Evolutionary conservation across 1,140 invertebrate genomes (phyloP).

Genomic region (Drosophila parabipectinata): DNA sequence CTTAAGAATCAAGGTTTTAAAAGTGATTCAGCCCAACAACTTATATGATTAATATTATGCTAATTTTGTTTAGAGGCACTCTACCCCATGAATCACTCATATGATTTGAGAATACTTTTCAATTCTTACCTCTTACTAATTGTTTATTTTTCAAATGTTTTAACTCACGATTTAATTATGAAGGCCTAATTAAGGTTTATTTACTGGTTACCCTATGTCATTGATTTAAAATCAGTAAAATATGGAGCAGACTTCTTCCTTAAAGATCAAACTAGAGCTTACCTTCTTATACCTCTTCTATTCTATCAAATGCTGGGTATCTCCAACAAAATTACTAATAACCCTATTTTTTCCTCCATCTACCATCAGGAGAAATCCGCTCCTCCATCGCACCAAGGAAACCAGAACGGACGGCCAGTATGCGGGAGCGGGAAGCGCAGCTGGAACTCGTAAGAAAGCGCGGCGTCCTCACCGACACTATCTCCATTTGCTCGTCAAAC

Average conservation of each 20-base stretch:
- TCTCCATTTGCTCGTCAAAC: slow-evolving; percentile 84
- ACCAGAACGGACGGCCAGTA: slow-evolving; percentile 92
- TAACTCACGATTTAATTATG: too few relatives aligned
- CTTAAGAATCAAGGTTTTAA: neutral
- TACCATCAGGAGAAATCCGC: slow-evolving; percentile 87
- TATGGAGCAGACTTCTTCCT: too few relatives aligned
- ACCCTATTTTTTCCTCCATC: neutral
- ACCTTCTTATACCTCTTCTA: too few relatives aligned
- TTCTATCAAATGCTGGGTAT: too few relatives aligned
- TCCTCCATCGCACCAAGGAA: slow-evolving; percentile 90
- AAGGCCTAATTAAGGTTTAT: too few relatives aligned
- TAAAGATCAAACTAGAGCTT: too few relatives aligned
- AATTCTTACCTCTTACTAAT: too few relatives aligned
- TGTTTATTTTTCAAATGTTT: too few relatives aligned
- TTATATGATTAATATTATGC: neutral
- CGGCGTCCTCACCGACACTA: slow-evolving; percentile 79
- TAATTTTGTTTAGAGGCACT: neutral
- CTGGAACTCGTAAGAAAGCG: slow-evolving; percentile 86
- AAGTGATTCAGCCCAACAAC: neutral
- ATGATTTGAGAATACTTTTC: neutral
- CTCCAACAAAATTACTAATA: too few relatives aligned
- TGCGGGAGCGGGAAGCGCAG: slow-evolving; percentile 89
- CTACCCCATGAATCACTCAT: neutral
- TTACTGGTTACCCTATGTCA: too few relatives aligned
- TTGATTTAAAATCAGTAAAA: too few relatives aligned